Base-by-base conservation (phyloP, 35 echinoderm and acorn worm genomes). In the Lytechinus variegatus region DNA sequence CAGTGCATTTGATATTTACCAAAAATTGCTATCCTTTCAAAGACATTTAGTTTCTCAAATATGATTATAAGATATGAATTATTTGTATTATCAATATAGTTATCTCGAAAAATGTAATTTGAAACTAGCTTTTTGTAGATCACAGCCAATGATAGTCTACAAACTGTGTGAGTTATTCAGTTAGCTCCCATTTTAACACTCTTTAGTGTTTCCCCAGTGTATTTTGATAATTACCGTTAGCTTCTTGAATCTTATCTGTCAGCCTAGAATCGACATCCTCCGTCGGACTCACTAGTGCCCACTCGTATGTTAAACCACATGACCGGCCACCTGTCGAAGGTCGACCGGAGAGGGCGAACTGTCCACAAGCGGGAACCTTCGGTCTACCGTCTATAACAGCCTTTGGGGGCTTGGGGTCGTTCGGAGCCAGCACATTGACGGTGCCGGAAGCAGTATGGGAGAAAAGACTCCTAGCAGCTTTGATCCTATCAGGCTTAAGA, bases 311-410 rank as follows among this genome's bases (percentile, higher is more conserved):
- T 19, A 97, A 44, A 27, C 96, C 95, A 60, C 98, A 55, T 14
- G 95, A 95, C 7, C 95, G 96, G 56, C 96, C 96, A 19, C 98
- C 98, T 27, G 91, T 95, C 1, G 98, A 96, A 52, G 89, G 53
- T 8, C 86, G 94, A 87, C 87, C 95, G 3, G 86, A 72, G 24
- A 97, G 33, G 27, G 54, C 91, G 9, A 99, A 54, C 8, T 55
- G 56, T 16, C 98, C 98, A 56, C 98, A 99, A 29, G 94, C 95
- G 27, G 98, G 89, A 28, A 97, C 94, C 16, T 29, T 52, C 44
- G 86, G 54, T 10, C 87, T 87, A 9, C 97, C 98, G 12, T 28
- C 52, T 9, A 99, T 92, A 13, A 55, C 6, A 5, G 95, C 97
- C 86, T 4, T 95, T 24, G 97, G 96, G 21, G 87, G 16, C 21